Conservation (phyloP, 2,797 vertebrate species). For the Momotus momota region DNA sequence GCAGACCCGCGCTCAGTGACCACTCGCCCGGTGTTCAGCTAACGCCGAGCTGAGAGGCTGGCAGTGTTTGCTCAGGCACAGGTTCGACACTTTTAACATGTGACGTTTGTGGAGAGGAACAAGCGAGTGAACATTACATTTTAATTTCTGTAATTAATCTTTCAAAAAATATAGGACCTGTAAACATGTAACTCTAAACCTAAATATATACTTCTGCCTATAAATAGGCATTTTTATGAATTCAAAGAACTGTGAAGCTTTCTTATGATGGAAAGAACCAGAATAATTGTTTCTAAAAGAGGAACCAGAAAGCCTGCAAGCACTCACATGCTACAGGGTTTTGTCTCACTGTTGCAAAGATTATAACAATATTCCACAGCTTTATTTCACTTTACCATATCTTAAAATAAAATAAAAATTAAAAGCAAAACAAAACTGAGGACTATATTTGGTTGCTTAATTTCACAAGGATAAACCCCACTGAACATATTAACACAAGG, state of each 20-base stretch:
- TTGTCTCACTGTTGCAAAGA: not conserved
- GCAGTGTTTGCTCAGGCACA: constrained; percentile 18
- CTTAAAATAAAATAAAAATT: not conserved
- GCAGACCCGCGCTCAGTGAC: not conserved
- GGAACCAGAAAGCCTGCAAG: not conserved
- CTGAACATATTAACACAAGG: not conserved
- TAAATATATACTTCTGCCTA: not conserved
- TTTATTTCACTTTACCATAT: not conserved
- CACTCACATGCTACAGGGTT: not conserved
- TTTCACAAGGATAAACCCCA: not conserved
- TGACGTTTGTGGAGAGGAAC: constrained; percentile 28
- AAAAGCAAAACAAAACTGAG: not conserved
- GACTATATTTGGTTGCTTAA: not conserved
- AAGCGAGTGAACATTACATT: constrained; percentile 49
- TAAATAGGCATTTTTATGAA: constrained; percentile 9
- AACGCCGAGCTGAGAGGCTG: not conserved
- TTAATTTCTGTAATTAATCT: constrained; percentile 48
- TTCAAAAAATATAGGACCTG: constrained; percentile 16
- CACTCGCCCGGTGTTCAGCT: rapidly evolving
- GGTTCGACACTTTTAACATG: constrained; percentile 19
- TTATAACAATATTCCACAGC: not conserved
- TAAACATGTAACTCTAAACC: not conserved
- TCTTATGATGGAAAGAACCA: not conserved
- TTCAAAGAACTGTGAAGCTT: not conserved
- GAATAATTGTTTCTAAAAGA: not conserved